These are phyloP conservation scores for Lycophotia porphyrea DNA, from an alignment of 2,888 invertebrate species.

Conservation along the genomic window DNA sequence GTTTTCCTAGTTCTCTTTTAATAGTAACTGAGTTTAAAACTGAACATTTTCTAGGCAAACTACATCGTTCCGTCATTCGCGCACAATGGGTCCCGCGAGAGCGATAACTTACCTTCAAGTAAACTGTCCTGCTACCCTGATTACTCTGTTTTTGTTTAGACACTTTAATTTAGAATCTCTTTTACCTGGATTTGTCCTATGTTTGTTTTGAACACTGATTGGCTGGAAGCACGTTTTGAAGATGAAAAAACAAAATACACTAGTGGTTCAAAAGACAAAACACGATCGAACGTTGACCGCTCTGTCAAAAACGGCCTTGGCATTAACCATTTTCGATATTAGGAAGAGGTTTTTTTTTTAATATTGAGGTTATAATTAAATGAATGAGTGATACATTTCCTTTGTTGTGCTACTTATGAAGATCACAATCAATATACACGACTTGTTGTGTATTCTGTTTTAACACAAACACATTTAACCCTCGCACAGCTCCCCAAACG, in stretches of 20 bases:
- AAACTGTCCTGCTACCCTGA: slow-evolving; percentile 49
- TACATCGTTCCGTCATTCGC: slow-evolving; percentile 47
- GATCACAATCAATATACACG: background rate
- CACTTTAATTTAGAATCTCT: slow-evolving; percentile 47
- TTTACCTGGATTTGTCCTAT: slow-evolving; percentile 24
- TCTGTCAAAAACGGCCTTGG: background rate
- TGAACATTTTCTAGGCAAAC: slow-evolving; percentile 36
- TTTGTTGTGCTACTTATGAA: background rate
- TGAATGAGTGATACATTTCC: background rate
- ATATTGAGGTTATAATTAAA: background rate
- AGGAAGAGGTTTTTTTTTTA: background rate
- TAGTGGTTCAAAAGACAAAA: background rate
- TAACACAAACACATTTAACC: slow-evolving; percentile 29
- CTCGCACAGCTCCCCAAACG: slow-evolving; percentile 9
- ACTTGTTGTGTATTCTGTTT: background rate
- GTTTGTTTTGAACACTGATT: background rate
- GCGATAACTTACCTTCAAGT: slow-evolving; percentile 57
- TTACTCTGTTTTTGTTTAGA: slow-evolving; percentile 55
- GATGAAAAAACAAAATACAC: background rate
- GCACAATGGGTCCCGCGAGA: slow-evolving; percentile 56
- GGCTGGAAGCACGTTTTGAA: background rate
- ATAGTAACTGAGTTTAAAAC: background rate
- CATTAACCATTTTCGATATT: background rate
- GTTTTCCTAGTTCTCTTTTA: background rate
- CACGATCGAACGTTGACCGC: background rate